Conservation (phyloP, 2,888 invertebrate genomes). For the Epistrophe grossulariae region DNA sequence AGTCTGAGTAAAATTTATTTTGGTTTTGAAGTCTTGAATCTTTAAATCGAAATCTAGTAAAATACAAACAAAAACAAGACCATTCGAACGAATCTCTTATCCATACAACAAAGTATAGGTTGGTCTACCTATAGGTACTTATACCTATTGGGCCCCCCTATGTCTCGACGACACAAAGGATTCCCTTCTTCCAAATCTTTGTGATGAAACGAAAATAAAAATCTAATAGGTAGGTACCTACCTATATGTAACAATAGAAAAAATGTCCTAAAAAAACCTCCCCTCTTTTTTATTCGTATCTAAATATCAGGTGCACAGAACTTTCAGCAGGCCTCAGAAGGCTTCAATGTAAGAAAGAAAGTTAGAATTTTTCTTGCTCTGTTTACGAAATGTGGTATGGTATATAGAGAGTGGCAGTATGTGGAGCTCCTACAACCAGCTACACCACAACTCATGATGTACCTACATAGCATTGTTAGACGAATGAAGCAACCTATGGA, state of each 20-base stretch:
- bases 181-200: background rate
- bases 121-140: too few relatives aligned
- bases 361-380: slow-evolving; percentile 35
- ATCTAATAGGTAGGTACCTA: background rate
- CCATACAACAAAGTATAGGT: background rate
- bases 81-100: slow-evolving; percentile 3
- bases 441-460: slow-evolving; percentile 26
- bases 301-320: slow-evolving; percentile 69
- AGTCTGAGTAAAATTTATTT: background rate
- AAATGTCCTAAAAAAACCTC: slow-evolving; percentile 67
- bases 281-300: slow-evolving; percentile 73
- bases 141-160: slow-evolving; percentile 3
- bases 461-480: slow-evolving; percentile 33
- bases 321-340: slow-evolving; percentile 35
- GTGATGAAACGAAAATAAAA: background rate
- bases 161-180: background rate
- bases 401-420: background rate
- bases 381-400: slow-evolving; percentile 6
- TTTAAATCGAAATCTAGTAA: background rate
- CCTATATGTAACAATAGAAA: background rate
- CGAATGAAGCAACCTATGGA: slow-evolving; percentile 22
- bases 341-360: slow-evolving; percentile 35
- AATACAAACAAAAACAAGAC: background rate
- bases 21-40: background rate
- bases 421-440: slow-evolving; percentile 50